Evolutionary conservation across 2,797 vertebrate species (phyloP).

Genomic region (Chromobotia macracanthus): DNA sequence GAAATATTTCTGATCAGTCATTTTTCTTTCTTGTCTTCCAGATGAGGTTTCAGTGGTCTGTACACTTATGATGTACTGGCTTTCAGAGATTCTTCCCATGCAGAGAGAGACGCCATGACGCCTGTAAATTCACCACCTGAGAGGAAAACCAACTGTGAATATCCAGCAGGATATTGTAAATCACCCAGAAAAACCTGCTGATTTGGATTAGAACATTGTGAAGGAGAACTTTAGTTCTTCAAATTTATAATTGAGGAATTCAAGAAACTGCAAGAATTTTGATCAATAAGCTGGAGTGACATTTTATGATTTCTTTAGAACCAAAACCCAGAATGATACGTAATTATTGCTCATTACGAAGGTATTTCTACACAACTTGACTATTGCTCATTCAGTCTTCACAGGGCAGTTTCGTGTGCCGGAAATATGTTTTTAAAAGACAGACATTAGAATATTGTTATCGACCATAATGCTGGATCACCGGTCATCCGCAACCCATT

Average conservation of each 20-base stretch:
- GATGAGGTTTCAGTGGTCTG: constrained; percentile 78
- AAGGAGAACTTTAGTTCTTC: constrained; percentile 13
- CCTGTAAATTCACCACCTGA: not conserved
- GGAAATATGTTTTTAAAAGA: not conserved
- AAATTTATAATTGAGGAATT: constrained; percentile 11
- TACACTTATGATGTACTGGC: constrained; percentile 87
- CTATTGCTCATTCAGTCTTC: not conserved
- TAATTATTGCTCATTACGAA: not conserved
- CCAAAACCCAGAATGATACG: not conserved
- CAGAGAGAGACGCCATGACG: constrained; percentile 62
- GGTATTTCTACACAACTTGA: not conserved
- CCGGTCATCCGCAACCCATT: constrained; percentile 49
- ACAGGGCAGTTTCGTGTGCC: not conserved
- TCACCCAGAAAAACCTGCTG: not conserved
- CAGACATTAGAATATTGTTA: constrained; percentile 34
- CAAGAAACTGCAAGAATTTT: not conserved
- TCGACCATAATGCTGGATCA: constrained; percentile 34
- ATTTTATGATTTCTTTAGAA: constrained; percentile 2
- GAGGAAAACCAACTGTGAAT: not conserved
- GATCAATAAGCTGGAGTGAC: not conserved
- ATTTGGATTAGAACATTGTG: constrained; percentile 25
- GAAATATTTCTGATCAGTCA: not conserved
- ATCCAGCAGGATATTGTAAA: constrained; percentile 29
- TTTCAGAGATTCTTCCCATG: constrained; percentile 86
- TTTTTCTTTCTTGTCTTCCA: constrained; percentile 67